phyloP scores from a whole-genome alignment of 2,888 invertebrate genomes.

The Harmothoe impar region DNA sequence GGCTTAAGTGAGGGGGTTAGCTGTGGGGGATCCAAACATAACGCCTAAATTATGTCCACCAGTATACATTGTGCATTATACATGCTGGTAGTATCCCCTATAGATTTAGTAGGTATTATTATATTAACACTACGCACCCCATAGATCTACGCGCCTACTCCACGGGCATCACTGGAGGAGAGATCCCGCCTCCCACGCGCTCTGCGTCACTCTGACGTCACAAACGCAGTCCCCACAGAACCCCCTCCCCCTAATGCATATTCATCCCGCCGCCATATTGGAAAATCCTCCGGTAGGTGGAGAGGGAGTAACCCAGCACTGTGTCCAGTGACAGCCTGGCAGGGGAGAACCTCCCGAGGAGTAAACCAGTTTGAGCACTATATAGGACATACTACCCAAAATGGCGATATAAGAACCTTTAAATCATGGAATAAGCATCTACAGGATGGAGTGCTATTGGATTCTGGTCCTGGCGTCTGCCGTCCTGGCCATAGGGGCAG shows the following conservation, averaged over 20 bases:
- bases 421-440: constrained; percentile 48
- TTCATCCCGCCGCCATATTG: constrained; percentile 38
- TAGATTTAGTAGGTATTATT: no score
- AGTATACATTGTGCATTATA: no score
- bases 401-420: constrained; percentile 33
- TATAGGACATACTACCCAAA: not conserved
- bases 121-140: not conserved
- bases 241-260: constrained; percentile 18
- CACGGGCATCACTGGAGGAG: constrained; percentile 27
- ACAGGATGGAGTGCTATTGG: constrained; percentile 43
- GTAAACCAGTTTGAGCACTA: not conserved
- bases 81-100: no score
- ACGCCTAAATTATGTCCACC: no score
- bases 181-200: constrained; percentile 46
- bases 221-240: not conserved
- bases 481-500: constrained; percentile 2
- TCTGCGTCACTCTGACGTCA: constrained; percentile 43
- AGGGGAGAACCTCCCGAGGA: not conserved
- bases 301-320: not conserved
- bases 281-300: not conserved
- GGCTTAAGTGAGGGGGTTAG: no score
- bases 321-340: not conserved
- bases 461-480: constrained; percentile 37
- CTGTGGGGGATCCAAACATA: no score
- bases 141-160: not conserved